Conservation (phyloP, 2,113 vertebrate genomes). For the Pomatostomus ruficeps region DNA sequence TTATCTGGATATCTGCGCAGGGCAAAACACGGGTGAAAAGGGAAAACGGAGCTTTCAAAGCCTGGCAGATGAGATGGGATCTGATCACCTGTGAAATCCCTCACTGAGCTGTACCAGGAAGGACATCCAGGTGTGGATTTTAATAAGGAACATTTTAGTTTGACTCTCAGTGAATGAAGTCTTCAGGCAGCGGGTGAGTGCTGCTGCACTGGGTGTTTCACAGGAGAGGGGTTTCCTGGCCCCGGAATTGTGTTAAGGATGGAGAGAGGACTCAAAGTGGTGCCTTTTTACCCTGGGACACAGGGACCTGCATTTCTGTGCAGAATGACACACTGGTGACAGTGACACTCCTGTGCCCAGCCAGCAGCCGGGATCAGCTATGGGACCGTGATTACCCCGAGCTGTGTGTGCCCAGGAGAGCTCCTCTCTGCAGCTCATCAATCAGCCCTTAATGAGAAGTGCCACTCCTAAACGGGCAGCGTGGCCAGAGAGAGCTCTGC, state of each 20-base stretch:
- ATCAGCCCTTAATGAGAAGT: background rate
- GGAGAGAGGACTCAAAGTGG: background rate
- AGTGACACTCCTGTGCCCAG: background rate
- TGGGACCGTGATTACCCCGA: background rate
- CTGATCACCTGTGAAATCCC: background rate
- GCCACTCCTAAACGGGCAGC: background rate
- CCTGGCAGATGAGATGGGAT: conserved; percentile 12
- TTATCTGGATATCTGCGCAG: background rate
- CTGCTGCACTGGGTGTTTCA: background rate
- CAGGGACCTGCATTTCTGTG: background rate
- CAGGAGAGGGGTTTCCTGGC: background rate
- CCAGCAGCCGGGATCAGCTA: background rate
- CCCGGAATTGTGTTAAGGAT: background rate
- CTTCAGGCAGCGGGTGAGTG: background rate
- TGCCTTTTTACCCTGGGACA: background rate
- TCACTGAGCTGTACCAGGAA: background rate
- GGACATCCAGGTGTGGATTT: background rate
- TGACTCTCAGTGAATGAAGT: background rate
- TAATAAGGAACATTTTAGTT: background rate
- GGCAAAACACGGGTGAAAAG: conserved; percentile 17
- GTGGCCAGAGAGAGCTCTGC: background rate
- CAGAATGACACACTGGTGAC: background rate
- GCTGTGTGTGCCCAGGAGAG: background rate
- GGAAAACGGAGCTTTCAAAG: conserved; percentile 5
- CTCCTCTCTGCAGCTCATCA: background rate